Base-by-base conservation (phyloP, 2,113 vertebrate species). In the Phrynosoma platyrhinos region DNA sequence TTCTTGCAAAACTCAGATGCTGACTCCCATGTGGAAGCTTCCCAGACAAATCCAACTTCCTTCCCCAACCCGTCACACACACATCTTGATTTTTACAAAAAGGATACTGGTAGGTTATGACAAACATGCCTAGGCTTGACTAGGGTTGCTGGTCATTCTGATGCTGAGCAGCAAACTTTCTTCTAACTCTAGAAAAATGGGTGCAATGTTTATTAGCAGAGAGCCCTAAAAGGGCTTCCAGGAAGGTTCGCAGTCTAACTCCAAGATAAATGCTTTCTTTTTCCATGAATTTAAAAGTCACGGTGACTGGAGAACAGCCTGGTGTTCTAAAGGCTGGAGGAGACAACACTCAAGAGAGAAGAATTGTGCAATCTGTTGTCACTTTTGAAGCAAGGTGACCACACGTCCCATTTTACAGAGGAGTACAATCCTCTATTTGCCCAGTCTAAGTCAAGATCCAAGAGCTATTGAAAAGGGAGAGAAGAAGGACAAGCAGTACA, bases 1-100 rank as follows among this genome's bases (percentile, higher is more conserved):
- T 68, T 78, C 23, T 78, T 52, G 40, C 55, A 74, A 53, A 79
- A 69, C 55, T 74, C 47, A 55, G 72, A 74, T 83, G 77, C 76
- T 81, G 83, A 79, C 55, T 86, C 72, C 68, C 76, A 81, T 55
- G 62, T 76, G 55, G 52, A 47, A 53, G 25, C 74, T 68, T 32
- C 23, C 23, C 52, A 66, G 64, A 20, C 66, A 79, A 82, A 66
- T 55, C 40, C 79, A 74, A 52, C n/a, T 62, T 86, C 79, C 79
- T 25, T 74, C 52, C 66, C 20, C 18, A 55, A 20, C n/a, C 30
- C 52, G 76, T 32, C 18, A 14, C 58, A 18, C 58, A 14, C 13
- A 14, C 68, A 7, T 30, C 30, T 13, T 18, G 47, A 27, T 30
- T 7, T 27, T 40, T 5, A 13, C 32, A 14, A 74, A 72, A 10